phyloP scores from a whole-genome alignment of 2,113 vertebrate genomes.

The Hipposideros armiger region DNA sequence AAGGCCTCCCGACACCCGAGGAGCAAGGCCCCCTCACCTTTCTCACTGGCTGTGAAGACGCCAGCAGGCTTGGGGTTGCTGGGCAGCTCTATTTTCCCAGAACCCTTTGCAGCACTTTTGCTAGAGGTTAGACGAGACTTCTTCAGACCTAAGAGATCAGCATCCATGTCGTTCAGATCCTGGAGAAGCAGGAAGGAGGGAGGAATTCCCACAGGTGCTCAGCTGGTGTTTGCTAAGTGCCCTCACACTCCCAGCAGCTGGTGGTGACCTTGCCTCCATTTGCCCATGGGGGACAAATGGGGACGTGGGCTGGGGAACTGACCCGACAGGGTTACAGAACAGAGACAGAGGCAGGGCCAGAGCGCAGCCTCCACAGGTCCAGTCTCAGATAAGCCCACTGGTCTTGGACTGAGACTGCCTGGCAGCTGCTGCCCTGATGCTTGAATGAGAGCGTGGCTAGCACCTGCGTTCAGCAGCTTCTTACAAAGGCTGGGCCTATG shows the following conservation, averaged over 20 bases:
- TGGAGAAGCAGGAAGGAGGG: slow-evolving; percentile 65
- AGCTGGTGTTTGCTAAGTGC: rapidly evolving
- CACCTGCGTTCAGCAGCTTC: neutral
- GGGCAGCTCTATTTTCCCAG: slow-evolving; percentile 54
- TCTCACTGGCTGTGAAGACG: slow-evolving; percentile 52
- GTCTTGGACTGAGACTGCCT: rapidly evolving
- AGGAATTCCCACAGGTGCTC: neutral
- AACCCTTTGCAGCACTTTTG: slow-evolving; percentile 77
- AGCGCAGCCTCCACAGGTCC: too few relatives aligned
- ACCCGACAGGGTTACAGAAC: neutral
- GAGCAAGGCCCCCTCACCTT: slow-evolving; percentile 25
- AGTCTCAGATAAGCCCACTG: neutral
- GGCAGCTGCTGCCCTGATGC: neutral
- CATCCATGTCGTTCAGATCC: slow-evolving; percentile 93
- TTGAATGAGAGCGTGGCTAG: too few relatives aligned
- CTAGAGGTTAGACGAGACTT: slow-evolving; percentile 83
- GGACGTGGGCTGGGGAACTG: neutral
- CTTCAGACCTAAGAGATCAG: slow-evolving; percentile 88
- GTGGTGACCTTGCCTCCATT: neutral
- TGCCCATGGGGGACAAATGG: rapidly evolving
- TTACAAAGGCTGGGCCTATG: neutral
- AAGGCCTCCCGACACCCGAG: rapidly evolving
- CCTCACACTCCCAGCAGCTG: neutral
- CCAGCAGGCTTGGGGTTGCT: slow-evolving; percentile 11
- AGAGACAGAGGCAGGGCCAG: neutral